phyloP scores from a whole-genome alignment of 2,797 vertebrate genomes.

The Monodelphis domestica region DNA sequence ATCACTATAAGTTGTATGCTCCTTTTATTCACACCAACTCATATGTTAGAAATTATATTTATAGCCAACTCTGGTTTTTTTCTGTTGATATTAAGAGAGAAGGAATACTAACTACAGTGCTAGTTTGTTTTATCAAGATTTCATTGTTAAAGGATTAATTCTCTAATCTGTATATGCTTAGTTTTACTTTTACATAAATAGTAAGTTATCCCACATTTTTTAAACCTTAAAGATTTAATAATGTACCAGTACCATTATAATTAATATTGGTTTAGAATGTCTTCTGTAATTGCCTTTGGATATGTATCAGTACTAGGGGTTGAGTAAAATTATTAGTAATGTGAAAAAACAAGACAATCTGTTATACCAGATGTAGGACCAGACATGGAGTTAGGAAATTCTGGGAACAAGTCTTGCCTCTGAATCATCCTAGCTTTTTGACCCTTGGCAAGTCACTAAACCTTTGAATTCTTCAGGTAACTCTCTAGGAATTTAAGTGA shows the following conservation, averaged over 20 bases:
- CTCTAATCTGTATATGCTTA: neutral
- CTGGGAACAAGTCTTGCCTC: neutral
- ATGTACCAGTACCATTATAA: neutral
- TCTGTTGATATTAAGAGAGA: neutral
- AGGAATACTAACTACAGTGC: neutral
- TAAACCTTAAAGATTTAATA: neutral
- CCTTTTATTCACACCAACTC: neutral
- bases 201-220: neutral
- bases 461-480: neutral
- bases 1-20: neutral
- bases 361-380: neutral
- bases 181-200: neutral
- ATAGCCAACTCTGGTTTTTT: neutral
- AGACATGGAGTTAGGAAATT: neutral
- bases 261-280: neutral
- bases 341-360: neutral
- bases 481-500: neutral
- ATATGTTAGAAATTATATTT: neutral
- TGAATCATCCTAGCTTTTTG: neutral
- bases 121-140: neutral
- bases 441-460: neutral
- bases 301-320: conserved; percentile 19
- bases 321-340: conserved; percentile 10
- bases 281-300: neutral
- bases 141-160: neutral